Evolutionary conservation across 2,113 vertebrate genomes (phyloP).

Genomic region (Montifringilla adamsi): DNA sequence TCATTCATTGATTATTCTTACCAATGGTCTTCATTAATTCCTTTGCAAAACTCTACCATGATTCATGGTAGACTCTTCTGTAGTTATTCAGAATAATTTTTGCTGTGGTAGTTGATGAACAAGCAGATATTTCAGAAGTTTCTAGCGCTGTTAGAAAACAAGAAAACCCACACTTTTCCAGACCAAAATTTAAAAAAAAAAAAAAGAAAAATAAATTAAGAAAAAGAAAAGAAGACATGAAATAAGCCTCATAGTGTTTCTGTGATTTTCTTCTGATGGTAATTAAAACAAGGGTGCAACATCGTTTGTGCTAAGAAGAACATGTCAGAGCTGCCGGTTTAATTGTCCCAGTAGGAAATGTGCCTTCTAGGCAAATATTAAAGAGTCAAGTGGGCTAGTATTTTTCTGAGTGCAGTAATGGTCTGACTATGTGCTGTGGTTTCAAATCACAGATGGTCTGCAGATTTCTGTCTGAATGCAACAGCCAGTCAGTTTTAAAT

Average conservation of each 20-base stretch:
- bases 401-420: background rate
- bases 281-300: background rate
- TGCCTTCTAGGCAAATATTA: background rate
- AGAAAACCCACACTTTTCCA: background rate
- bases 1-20: background rate
- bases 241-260: background rate
- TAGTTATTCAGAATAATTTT: background rate
- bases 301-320: background rate
- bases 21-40: background rate
- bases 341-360: background rate
- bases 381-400: background rate
- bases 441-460: conserved; percentile 9
- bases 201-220: background rate
- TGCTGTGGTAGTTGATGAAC: background rate
- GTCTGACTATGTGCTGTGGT: background rate
- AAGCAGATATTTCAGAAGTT: background rate
- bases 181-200: background rate
- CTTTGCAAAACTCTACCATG: background rate
- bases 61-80: background rate
- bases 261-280: background rate
- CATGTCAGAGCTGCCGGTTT: background rate
- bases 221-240: background rate
- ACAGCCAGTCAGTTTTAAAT: background rate
- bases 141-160: background rate
- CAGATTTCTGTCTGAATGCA: conserved; percentile 6